Percentiles rank a stretch among this genome's conserved stretches.
Evolutionary conservation across 2,113 vertebrate genomes (phyloP).

Genomic region (Scytalopus superciliaris): DNA sequence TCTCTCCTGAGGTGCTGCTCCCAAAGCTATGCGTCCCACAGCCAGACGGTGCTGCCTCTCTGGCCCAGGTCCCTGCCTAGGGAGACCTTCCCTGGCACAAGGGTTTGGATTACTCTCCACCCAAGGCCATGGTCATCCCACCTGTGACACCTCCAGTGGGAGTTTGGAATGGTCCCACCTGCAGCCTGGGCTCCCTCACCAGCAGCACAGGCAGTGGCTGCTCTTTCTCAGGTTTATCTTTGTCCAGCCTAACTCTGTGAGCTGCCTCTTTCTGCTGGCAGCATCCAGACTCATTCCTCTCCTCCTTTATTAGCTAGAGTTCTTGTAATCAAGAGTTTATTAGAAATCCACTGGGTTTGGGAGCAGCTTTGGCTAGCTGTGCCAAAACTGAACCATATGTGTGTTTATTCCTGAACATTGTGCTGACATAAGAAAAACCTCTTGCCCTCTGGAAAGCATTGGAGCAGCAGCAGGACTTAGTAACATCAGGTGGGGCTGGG

Average conservation of each 20-base stretch:
- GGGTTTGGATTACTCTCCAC: fast-evolving
- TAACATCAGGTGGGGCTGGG: background rate
- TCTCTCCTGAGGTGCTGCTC: background rate
- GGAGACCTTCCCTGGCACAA: background rate
- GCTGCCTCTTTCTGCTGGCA: background rate
- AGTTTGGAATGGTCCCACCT: background rate
- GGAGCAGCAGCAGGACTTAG: background rate
- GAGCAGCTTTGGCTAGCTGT: background rate
- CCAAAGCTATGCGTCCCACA: background rate
- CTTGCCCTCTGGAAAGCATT: background rate
- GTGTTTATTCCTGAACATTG: background rate
- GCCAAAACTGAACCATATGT: constrained; percentile 19
- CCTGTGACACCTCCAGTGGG: background rate
- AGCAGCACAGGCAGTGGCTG: background rate
- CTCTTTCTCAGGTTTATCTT: background rate
- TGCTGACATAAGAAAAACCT: constrained; percentile 4
- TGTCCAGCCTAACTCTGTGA: background rate
- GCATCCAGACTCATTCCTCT: background rate
- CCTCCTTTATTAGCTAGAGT: background rate
- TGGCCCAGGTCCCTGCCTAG: no score
- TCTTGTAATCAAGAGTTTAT: background rate
- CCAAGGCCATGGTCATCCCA: background rate
- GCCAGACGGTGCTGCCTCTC: background rate
- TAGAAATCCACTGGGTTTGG: constrained; percentile 1
- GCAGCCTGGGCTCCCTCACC: background rate